Conservation (phyloP, 2,888 invertebrate genomes). For the Pristionchus maxplancki region DNA sequence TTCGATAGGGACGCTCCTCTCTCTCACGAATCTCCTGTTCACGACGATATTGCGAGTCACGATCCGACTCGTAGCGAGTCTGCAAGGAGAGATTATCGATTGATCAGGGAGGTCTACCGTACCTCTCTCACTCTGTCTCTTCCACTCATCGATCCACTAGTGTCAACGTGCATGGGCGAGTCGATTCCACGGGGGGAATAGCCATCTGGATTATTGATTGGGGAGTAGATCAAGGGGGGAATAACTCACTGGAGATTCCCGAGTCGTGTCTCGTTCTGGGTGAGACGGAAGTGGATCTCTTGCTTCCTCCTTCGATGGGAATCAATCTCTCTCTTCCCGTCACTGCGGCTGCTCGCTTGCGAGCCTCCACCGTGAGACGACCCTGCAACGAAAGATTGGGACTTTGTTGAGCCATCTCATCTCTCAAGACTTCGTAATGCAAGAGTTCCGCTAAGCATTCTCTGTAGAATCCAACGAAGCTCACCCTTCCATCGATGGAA, state of each 20-base stretch:
- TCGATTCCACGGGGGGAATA: constrained; percentile 58
- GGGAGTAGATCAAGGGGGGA: not conserved
- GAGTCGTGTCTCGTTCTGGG: constrained; percentile 57
- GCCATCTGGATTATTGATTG: constrained; percentile 49
- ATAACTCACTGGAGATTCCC: constrained; percentile 53
- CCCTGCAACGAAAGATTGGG: constrained; percentile 60
- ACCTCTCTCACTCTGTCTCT: constrained; percentile 51
- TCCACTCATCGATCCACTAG: constrained; percentile 60
- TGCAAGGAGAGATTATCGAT: constrained; percentile 9
- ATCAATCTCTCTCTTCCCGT: constrained; percentile 71
- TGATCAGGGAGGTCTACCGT: not conserved
- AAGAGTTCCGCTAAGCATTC: too few relatives aligned
- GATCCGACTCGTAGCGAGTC: constrained; percentile 37
- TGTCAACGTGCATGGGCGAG: constrained; percentile 66
- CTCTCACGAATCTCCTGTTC: constrained; percentile 48
- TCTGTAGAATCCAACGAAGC: too few relatives aligned
- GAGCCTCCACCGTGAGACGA: constrained; percentile 74
- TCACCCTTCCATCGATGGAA: constrained; percentile 70
- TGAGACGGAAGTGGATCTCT: constrained; percentile 49
- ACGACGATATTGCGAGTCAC: constrained; percentile 36
- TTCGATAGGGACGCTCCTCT: constrained; percentile 30
- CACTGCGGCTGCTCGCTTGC: constrained; percentile 66
- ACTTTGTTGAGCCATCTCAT: too few relatives aligned
- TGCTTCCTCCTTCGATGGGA: constrained; percentile 72
- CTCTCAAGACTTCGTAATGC: too few relatives aligned